Base-by-base conservation (phyloP, 2,888 invertebrate species). In the Cryptocephalus primarius region DNA sequence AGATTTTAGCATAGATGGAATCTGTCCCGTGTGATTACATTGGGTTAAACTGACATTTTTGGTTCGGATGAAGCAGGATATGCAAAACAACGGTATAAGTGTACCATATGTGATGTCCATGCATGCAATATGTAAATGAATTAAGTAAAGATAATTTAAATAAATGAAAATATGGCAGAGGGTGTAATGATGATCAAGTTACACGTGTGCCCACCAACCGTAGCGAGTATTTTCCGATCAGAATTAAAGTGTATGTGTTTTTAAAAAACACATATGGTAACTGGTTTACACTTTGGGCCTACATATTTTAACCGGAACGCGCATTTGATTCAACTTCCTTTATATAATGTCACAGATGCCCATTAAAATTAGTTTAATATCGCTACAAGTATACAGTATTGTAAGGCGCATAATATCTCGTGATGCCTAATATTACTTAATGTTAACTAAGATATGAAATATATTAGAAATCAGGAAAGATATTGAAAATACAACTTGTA, bases 81-180 rank as follows among this genome's bases (percentile, higher is more conserved):
- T 59, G 57, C 56, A 58, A 60, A 61, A 57, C 48, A 54, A 53
- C 48, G 44, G 48, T 44, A 39, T 48, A 54, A 51, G 52, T 54
- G 62, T 57, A 58, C 59, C 63, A 64, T 64, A 65, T 65, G 63
- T 59, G 60, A 53, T 55, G 54, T 57, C 54, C 50, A 57, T 55
- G 57, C 60, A 64, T 60, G 63, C 63, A 62, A 64, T 63, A 65
- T 65, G 65, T 59, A 64, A 66, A 65, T 65, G 60, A 48, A 58
- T 54, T 55, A 53, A 59, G 55, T 50, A 46, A 54, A 56, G 58
- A 65, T 63, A 62, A 65, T 65, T 65, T 66, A 61, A 66, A 66
- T 66, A 64, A 60, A 65, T 61, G 60, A 63, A 62, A 64, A 63
- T 56, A 57, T 55, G 12, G 36, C 59, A 58, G 59, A 56, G 61